These are phyloP conservation scores for Lymantria dispar DNA, from an alignment of 2,888 invertebrate species.

Conservation along the genomic window DNA sequence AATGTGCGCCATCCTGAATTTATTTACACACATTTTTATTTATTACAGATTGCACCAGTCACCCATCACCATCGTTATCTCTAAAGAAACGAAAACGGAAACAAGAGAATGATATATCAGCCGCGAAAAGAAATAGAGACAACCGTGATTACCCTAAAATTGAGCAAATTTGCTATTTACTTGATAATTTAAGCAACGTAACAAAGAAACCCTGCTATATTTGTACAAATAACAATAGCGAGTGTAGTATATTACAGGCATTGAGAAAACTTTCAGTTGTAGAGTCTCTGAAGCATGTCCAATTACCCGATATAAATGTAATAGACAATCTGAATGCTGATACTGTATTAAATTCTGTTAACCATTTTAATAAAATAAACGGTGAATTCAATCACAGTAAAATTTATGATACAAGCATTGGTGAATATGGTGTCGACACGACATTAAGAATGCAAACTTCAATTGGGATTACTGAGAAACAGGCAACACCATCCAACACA, in stretches of 20 bases:
- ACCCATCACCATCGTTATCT: background rate
- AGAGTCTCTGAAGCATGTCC: constrained; percentile 38
- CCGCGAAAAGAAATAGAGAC: constrained; percentile 41
- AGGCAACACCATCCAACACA: too few relatives aligned
- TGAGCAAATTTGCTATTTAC: too few relatives aligned
- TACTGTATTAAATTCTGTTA: constrained; percentile 36
- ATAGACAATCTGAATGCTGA: constrained; percentile 57
- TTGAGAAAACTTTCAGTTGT: constrained; percentile 24
- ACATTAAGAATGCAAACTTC: too few relatives aligned
- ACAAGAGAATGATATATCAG: background rate
- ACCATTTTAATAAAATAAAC: constrained; percentile 5
- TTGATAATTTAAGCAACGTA: constrained; percentile 23
- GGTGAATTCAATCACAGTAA: background rate
- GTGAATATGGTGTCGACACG: too few relatives aligned
- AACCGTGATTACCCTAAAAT: constrained; percentile 23
- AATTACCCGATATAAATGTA: constrained; percentile 56
- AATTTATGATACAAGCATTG: too few relatives aligned
- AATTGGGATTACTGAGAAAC: too few relatives aligned
- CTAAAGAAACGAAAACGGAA: background rate
- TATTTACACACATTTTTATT: too few relatives aligned
- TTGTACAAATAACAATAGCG: constrained; percentile 62
- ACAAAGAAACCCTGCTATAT: constrained; percentile 56
- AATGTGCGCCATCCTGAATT: too few relatives aligned
- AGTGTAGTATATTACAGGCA: constrained; percentile 54
- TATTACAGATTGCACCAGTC: too few relatives aligned